Evolutionary conservation across 2,888 invertebrate species (phyloP).

Genomic region (Thera obeliscata): DNA sequence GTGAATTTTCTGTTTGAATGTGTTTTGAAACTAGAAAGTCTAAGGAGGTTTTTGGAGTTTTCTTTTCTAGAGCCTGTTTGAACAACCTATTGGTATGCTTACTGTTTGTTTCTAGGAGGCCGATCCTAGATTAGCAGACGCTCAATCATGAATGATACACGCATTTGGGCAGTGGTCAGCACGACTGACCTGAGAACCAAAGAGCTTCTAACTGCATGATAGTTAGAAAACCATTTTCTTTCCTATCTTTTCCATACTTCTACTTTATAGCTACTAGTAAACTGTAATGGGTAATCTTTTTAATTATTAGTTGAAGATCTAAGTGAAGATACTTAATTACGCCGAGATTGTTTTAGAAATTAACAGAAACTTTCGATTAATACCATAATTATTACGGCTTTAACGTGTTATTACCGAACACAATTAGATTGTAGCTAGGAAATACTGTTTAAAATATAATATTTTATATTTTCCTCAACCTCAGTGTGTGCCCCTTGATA

Average conservation of each 20-base stretch:
- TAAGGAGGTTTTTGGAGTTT: not conserved
- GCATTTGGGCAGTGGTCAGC: no score
- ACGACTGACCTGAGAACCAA: no score
- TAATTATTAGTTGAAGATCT: no score
- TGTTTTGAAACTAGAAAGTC: not conserved
- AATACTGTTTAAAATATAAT: not conserved
- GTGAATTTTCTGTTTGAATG: slow-evolving; percentile 8
- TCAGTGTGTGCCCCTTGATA: not conserved
- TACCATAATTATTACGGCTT: not conserved
- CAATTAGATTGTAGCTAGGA: not conserved
- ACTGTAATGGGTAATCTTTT: no score
- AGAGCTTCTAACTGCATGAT: no score
- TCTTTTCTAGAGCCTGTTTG: not conserved
- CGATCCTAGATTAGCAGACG: no score
- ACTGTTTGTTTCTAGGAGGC: no score
- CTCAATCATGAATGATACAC: no score
- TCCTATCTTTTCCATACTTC: no score
- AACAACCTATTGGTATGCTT: not conserved
- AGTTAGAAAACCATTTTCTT: no score
- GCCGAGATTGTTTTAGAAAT: not conserved
- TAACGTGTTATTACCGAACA: not conserved
- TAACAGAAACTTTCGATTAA: not conserved
- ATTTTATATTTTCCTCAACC: slow-evolving; percentile 16
- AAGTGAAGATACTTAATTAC: no score
- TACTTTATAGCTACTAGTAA: no score